Evolutionary conservation across 1,140 invertebrate species (phyloP).

Genomic region (Rhizoglyphus robini): DNA sequence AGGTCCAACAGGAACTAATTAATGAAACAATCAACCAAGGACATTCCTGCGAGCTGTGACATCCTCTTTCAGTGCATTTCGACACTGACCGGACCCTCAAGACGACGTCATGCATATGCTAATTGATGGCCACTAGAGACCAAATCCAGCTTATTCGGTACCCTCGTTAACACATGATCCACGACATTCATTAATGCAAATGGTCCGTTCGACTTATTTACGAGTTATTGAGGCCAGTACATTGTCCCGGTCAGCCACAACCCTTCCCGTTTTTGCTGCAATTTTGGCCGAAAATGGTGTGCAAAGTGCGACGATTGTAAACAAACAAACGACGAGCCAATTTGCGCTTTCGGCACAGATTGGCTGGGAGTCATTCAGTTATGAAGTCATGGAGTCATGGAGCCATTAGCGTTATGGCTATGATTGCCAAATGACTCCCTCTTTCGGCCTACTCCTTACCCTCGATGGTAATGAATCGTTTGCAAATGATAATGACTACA

Average conservation of each 20-base stretch:
- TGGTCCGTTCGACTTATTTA: neutral
- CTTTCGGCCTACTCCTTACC: neutral
- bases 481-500: neutral
- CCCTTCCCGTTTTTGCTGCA: neutral
- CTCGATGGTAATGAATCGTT: neutral
- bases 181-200: conserved; percentile 6
- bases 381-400: neutral
- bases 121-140: no score
- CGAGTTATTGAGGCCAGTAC: neutral
- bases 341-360: conserved; percentile 4
- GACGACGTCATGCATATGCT: no score
- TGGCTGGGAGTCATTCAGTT: neutral
- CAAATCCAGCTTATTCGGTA: no score
- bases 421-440: neutral
- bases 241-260: neutral
- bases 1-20: no score
- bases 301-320: neutral
- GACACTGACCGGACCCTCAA: no score
- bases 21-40: no score
- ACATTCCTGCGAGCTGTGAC: no score
- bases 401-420: no score
- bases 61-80: no score
- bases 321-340: neutral
- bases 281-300: conserved; percentile 12
- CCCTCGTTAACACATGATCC: no score